Conservation (phyloP, 2,113 vertebrate genomes). For the Neodontobutis hainanensis region DNA sequence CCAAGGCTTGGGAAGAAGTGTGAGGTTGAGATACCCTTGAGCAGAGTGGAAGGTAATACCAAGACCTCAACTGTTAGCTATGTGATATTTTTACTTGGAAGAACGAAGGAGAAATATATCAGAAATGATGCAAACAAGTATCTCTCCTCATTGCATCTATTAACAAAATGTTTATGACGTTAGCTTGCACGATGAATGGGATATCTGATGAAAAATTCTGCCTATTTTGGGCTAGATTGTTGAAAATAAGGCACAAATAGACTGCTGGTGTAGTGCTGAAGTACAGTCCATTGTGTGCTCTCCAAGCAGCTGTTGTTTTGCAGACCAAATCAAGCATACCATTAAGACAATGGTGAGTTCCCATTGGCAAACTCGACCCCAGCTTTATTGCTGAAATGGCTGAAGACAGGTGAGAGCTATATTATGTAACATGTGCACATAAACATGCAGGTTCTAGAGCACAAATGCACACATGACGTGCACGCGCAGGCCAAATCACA, state of each 20-base stretch:
- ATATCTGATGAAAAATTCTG: no score
- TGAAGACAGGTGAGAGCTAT: conserved; percentile 62
- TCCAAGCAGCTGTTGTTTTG: conserved; percentile 73
- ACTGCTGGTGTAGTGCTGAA: conserved; percentile 23
- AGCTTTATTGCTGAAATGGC: conserved; percentile 50
- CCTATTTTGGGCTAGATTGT: conserved; percentile 22
- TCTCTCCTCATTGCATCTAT: no score
- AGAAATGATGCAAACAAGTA: no score
- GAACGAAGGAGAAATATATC: background rate
- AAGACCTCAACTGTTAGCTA: background rate
- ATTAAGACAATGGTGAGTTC: conserved; percentile 40
- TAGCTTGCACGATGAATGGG: background rate
- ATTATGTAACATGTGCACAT: conserved; percentile 37
- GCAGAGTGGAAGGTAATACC: background rate
- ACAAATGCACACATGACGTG: conserved; percentile 5
- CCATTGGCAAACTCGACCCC: conserved; percentile 37
- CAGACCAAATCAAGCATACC: conserved; percentile 35
- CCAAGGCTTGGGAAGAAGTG: conserved; percentile 26
- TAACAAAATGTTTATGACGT: no score
- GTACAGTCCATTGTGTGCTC: conserved; percentile 15
- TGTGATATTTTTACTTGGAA: conserved; percentile 22
- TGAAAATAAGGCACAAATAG: conserved; percentile 21
- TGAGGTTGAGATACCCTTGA: conserved; percentile 51
- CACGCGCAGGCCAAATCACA: background rate
- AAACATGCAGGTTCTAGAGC: conserved; percentile 11